These are phyloP conservation scores for Rugalucina vietnamica DNA, from an alignment of 2,888 invertebrate species.

Conservation along the genomic window DNA sequence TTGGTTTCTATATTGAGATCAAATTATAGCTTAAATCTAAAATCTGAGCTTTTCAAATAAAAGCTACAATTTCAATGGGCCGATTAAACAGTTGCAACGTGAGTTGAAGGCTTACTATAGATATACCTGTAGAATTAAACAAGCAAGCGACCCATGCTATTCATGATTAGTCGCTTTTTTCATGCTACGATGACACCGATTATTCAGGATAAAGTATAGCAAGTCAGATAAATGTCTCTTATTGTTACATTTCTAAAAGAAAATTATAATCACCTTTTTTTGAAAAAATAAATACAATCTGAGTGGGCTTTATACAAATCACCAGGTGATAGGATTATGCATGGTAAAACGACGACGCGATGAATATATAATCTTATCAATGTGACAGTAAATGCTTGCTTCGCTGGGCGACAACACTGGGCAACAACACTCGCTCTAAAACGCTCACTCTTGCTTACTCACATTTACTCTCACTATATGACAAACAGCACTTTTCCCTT, in stretches of 20 bases:
- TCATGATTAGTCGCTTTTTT: conserved; percentile 61
- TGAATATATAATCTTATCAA: conserved; percentile 10
- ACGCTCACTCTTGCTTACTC: too few relatives aligned
- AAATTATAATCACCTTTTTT: conserved; percentile 58
- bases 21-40: conserved; percentile 43
- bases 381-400: not conserved
- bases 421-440: too few relatives aligned
- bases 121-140: conserved; percentile 53
- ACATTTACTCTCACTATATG: too few relatives aligned
- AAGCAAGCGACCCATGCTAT: conserved; percentile 52
- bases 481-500: too few relatives aligned
- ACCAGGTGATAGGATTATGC: conserved; percentile 51
- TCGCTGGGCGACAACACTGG: too few relatives aligned
- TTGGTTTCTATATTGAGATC: not conserved
- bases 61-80: conserved; percentile 33
- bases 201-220: conserved; percentile 4
- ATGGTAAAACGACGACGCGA: conserved; percentile 6
- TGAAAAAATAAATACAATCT: conserved; percentile 53
- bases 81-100: conserved; percentile 47
- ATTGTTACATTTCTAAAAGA: conserved; percentile 3
- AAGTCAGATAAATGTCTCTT: conserved; percentile 24
- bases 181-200: conserved; percentile 38
- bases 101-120: conserved; percentile 14
- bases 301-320: conserved; percentile 37
- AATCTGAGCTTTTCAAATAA: conserved; percentile 35